These are phyloP conservation scores for Scomber colias DNA, from an alignment of 2,113 vertebrate species.

Conservation along the genomic window DNA sequence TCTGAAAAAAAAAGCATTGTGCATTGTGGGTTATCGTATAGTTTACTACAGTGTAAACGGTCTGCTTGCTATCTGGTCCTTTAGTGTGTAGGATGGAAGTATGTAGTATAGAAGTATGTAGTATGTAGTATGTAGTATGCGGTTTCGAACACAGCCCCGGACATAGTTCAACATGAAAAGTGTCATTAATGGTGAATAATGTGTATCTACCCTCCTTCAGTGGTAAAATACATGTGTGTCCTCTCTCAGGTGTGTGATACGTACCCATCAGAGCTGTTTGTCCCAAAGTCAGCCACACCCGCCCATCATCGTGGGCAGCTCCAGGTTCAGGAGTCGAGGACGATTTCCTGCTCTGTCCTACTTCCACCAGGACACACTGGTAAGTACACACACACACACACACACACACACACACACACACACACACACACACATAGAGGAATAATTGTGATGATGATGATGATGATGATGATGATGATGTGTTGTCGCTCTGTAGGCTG, in stretches of 20 bases:
- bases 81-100: too few species aligned
- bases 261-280: constrained; percentile 93
- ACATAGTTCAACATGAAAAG: not conserved
- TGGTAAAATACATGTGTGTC: not conserved
- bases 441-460: not conserved
- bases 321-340: constrained; percentile 94
- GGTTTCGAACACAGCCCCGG: too few species aligned
- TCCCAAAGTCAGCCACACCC: constrained; percentile 91
- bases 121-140: too few species aligned
- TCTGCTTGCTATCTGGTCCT: too few species aligned
- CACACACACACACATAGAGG: not conserved
- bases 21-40: too few species aligned
- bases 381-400: constrained; percentile 74
- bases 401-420: not conserved
- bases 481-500: constrained; percentile 81
- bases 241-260: constrained; percentile 92
- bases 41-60: too few species aligned
- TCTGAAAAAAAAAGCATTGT: too few species aligned
- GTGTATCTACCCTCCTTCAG: too few species aligned
- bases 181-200: not conserved
- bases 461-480: not conserved
- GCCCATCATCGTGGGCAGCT: constrained; percentile 93
- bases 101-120: too few species aligned
- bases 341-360: constrained; percentile 95
- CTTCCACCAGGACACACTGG: constrained; percentile 92